phyloP scores from a whole-genome alignment of 1,140 invertebrate species.

The Drosophila repletoides region DNA sequence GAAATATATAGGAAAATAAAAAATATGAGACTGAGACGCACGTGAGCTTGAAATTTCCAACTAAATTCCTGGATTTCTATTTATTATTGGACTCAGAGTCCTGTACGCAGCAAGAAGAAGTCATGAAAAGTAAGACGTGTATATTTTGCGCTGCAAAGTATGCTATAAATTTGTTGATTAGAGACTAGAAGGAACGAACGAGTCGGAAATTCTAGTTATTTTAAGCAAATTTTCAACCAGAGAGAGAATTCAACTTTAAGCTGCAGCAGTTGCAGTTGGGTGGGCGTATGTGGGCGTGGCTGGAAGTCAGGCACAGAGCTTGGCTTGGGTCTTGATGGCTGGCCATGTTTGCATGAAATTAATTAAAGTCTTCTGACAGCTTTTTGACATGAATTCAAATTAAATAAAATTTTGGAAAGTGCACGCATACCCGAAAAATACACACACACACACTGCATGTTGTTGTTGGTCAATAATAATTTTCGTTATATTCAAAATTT shows the following conservation, averaged over 20 bases:
- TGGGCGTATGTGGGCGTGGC: not conserved
- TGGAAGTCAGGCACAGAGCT: too few relatives aligned
- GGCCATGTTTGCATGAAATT: slow-evolving; percentile 11
- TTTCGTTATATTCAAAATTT: slow-evolving; percentile 13
- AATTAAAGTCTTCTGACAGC: slow-evolving; percentile 53
- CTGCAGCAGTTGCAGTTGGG: not conserved
- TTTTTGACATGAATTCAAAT: slow-evolving; percentile 50
- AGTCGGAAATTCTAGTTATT: not conserved
- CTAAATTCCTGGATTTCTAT: slow-evolving; percentile 5
- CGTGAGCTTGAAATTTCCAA: too few relatives aligned
- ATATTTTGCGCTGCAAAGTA: slow-evolving; percentile 20
- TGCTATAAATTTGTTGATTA: slow-evolving; percentile 23
- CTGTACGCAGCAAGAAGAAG: not conserved
- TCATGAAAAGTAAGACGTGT: not conserved
- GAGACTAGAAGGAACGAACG: not conserved
- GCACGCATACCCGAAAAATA: not conserved
- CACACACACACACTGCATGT: not conserved
- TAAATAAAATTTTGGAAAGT: slow-evolving; percentile 7
- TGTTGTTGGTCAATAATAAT: slow-evolving; percentile 22
- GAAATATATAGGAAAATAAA: too few relatives aligned
- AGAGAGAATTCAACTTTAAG: slow-evolving; percentile 11
- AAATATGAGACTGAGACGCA: too few relatives aligned
- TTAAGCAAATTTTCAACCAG: not conserved
- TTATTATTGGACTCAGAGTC: too few relatives aligned
- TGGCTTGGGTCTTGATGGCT: not conserved